These are phyloP conservation scores for Bubo blakistoni DNA, from an alignment of 2,113 vertebrate genomes.

Conservation along the genomic window DNA sequence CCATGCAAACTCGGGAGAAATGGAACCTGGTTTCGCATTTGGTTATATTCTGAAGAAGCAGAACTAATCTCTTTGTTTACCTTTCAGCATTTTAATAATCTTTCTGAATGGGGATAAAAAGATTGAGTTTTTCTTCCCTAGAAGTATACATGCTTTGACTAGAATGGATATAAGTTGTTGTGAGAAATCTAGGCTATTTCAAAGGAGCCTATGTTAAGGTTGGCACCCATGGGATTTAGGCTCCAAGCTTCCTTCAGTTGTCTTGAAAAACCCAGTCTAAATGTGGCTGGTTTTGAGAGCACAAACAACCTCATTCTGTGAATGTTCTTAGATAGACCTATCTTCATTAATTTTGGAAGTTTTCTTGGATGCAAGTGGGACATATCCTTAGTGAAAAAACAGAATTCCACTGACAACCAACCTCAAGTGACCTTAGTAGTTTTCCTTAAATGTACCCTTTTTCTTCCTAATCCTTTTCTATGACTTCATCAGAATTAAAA, in stretches of 20 bases:
- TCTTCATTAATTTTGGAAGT: neutral
- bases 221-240: neutral
- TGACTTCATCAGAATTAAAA: neutral
- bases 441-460: neutral
- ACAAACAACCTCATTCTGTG: neutral
- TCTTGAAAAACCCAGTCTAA: neutral
- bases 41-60: neutral
- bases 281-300: neutral
- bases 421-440: neutral
- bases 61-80: neutral
- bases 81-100: neutral
- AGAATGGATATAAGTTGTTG: accelerated
- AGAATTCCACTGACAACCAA: neutral
- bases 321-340: neutral
- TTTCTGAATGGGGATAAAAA: neutral
- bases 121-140: neutral
- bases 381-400: neutral
- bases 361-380: neutral
- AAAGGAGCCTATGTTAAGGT: neutral
- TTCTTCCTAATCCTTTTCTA: neutral
- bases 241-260: neutral
- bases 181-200: neutral
- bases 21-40: neutral
- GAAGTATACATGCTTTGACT: neutral
- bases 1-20: neutral